phyloP scores from a whole-genome alignment of 1,140 invertebrate genomes.

The Drosophila repletoides region DNA sequence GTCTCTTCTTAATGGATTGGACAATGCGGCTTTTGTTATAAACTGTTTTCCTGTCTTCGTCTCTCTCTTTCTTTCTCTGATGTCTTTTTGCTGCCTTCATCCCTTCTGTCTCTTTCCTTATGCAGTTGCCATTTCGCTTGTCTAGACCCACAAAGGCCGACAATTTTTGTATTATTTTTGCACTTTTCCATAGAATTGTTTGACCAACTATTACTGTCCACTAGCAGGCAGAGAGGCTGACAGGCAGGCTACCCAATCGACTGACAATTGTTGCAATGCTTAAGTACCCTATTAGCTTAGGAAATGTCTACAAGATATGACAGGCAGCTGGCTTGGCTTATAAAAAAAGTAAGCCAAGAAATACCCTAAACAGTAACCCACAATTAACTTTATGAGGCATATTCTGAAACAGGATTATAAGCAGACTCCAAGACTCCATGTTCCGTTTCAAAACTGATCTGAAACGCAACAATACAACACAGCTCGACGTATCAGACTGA shows the following conservation, averaged over 20 bases:
- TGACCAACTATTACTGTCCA: constrained; percentile 35
- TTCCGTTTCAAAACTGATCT: too few species aligned
- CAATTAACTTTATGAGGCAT: neutral
- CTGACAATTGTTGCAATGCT: constrained; percentile 63
- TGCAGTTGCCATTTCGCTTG: constrained; percentile 47
- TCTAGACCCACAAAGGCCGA: constrained; percentile 64
- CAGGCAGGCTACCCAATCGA: constrained; percentile 15
- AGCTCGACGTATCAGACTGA: too few species aligned
- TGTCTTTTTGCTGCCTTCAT: neutral
- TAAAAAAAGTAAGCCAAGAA: too few species aligned
- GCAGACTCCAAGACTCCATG: too few species aligned
- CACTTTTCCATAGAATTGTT: constrained; percentile 55
- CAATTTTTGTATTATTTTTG: constrained; percentile 41
- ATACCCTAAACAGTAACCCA: constrained; percentile 7
- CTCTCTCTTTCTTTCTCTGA: neutral
- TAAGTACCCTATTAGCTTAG: constrained; percentile 64
- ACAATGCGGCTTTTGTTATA: constrained; percentile 65
- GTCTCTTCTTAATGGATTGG: constrained; percentile 58
- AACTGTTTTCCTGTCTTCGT: constrained; percentile 31
- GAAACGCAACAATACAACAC: too few species aligned
- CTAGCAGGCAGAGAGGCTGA: neutral
- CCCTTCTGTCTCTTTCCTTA: constrained; percentile 7
- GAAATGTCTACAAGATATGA: constrained; percentile 21
- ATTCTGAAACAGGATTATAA: too few species aligned
- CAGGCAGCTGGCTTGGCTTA: constrained; percentile 12